Evolutionary conservation across 1,140 invertebrate genomes (phyloP).

Genomic region (Platorchestia sp.): DNA sequence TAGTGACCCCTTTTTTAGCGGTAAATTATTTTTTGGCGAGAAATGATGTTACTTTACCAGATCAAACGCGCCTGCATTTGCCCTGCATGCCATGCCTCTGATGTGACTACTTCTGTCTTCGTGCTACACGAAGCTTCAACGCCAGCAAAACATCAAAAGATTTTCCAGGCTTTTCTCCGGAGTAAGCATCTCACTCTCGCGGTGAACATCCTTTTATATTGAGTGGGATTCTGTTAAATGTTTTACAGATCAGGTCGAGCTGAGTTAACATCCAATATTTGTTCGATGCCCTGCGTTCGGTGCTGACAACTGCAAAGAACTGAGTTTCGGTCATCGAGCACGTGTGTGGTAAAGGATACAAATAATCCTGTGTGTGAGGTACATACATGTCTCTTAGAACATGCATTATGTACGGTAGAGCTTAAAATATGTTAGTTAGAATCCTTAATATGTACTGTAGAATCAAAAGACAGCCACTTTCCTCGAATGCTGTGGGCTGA

Average conservation of each 20-base stretch:
- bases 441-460: too few species aligned
- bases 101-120: background rate
- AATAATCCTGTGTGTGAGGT: too few species aligned
- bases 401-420: background rate
- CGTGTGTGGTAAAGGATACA: background rate
- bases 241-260: background rate
- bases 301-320: background rate
- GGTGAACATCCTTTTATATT: background rate
- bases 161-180: background rate
- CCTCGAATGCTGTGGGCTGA: background rate
- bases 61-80: too few species aligned
- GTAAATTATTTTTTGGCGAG: too few species aligned
- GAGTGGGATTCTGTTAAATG: background rate
- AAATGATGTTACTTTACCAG: background rate
- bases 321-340: background rate
- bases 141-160: background rate
- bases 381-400: background rate
- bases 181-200: background rate
- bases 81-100: background rate
- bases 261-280: background rate
- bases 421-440: background rate
- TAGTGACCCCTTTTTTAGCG: too few species aligned
- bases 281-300: background rate
- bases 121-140: background rate
- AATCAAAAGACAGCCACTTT: too few species aligned